A percentile compares a stretch with the other conserved stretches of the same genome.
Evolutionary conservation across 1,140 invertebrate genomes (phyloP).

Genomic region (Macrocentrus cingulum): DNA sequence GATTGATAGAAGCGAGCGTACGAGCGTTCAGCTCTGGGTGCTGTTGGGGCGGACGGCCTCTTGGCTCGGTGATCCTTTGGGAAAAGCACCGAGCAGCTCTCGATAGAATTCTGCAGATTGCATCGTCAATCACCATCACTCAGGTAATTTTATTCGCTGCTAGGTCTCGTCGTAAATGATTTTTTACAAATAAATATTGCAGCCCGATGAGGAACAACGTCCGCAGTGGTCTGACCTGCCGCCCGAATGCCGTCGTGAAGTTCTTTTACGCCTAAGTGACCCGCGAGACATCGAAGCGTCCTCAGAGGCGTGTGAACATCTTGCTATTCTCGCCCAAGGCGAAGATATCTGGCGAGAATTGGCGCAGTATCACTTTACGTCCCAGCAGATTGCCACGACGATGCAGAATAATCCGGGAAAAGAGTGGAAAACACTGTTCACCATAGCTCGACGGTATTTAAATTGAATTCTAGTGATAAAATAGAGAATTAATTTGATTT

Average conservation of each 20-base stretch:
- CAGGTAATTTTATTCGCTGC: conserved; percentile 59
- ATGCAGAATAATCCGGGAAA: conserved; percentile 64
- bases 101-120: conserved; percentile 79
- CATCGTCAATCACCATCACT: conserved; percentile 75
- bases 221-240: conserved; percentile 88
- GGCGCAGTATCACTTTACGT: conserved; percentile 88
- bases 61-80: conserved; percentile 88
- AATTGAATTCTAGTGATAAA: too few relatives aligned
- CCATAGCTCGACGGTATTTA: conserved; percentile 50
- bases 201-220: conserved; percentile 81
- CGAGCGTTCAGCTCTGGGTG: conserved; percentile 66
- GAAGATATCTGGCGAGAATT: conserved; percentile 90
- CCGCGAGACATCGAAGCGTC: conserved; percentile 84
- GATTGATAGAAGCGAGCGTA: conserved; percentile 75
- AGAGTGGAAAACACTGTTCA: conserved; percentile 58
- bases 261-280: conserved; percentile 86
- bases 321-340: conserved; percentile 80
- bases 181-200: conserved; percentile 26
- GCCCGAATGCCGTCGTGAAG: conserved; percentile 88
- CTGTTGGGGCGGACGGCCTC: conserved; percentile 80
- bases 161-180: background rate
- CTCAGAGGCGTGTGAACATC: conserved; percentile 67
- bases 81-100: conserved; percentile 83
- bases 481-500: conserved; percentile 16
- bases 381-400: conserved; percentile 72